Percentiles rank a stretch among this genome's conserved stretches.
phyloP scores from a whole-genome alignment of 2,113 vertebrate genomes.

The Delphinus delphis region DNA sequence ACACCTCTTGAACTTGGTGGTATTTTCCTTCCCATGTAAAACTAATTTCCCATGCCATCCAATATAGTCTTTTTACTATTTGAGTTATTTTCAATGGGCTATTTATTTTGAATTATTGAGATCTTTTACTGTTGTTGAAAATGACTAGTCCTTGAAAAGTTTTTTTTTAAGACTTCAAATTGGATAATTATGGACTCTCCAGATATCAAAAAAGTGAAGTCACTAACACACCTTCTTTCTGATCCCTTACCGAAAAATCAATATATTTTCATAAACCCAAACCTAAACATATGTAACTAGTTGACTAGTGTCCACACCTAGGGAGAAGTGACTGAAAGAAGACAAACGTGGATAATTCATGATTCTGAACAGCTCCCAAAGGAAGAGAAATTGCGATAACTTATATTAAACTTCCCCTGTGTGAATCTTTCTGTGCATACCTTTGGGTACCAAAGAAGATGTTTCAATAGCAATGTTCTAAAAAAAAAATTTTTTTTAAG shows the following conservation, averaged over 20 bases:
- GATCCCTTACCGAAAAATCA: neutral
- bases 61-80: neutral
- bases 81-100: neutral
- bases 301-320: neutral
- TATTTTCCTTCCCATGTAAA: neutral
- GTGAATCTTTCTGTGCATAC: conserved; percentile 28
- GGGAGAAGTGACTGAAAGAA: conserved; percentile 28
- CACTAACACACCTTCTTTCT: neutral
- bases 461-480: conserved; percentile 18
- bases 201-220: conserved; percentile 26
- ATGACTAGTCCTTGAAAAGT: neutral
- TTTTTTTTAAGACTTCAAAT: conserved; percentile 20
- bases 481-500: neutral
- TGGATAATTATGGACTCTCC: neutral
- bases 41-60: neutral
- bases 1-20: neutral
- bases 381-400: conserved; percentile 38
- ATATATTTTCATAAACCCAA: conserved; percentile 34
- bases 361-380: neutral
- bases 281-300: neutral
- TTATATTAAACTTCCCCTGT: conserved; percentile 19
- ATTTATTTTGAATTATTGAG: conserved; percentile 34
- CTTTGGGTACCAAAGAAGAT: conserved; percentile 34
- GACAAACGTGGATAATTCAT: neutral
- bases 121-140: conserved; percentile 17